Evolutionary conservation across 2,888 invertebrate genomes (phyloP).

Genomic region (Cheilosia urbana): DNA sequence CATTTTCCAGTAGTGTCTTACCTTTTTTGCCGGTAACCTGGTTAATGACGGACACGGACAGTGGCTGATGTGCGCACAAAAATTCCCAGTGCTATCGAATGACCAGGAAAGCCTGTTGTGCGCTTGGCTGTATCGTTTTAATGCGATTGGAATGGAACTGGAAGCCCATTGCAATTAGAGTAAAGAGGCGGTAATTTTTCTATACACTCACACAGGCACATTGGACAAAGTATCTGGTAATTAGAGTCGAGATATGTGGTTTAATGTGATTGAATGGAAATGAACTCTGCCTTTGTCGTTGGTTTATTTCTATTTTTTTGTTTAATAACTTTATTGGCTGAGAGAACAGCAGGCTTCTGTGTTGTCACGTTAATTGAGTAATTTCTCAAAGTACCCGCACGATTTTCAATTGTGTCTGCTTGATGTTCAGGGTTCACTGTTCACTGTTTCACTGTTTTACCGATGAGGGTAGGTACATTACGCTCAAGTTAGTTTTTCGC

Average conservation of each 20-base stretch:
- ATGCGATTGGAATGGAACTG: slow-evolving; percentile 55
- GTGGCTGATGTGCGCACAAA: slow-evolving; percentile 13
- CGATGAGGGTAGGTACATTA: slow-evolving; percentile 10
- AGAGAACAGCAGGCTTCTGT: slow-evolving; percentile 40
- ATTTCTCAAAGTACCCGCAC: slow-evolving; percentile 61
- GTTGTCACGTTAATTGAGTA: slow-evolving; percentile 66
- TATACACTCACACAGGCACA: neutral
- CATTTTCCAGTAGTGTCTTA: slow-evolving; percentile 55
- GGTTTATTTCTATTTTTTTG: neutral
- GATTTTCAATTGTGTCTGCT: slow-evolving; percentile 12
- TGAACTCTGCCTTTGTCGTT: slow-evolving; percentile 36
- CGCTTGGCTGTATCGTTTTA: slow-evolving; percentile 17
- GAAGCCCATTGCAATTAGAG: slow-evolving; percentile 51
- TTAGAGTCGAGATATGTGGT: slow-evolving; percentile 34
- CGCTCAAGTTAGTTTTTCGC: slow-evolving; percentile 13
- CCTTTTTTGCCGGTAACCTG: slow-evolving; percentile 67
- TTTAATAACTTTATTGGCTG: slow-evolving; percentile 35
- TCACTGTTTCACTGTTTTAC: slow-evolving; percentile 24
- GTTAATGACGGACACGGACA: slow-evolving; percentile 64
- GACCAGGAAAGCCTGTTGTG: slow-evolving; percentile 37
- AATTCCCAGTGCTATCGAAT: slow-evolving; percentile 66
- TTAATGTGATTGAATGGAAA: slow-evolving; percentile 46
- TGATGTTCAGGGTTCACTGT: neutral
- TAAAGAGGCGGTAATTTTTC: slow-evolving; percentile 27
- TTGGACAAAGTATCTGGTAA: slow-evolving; percentile 36